Conservation (phyloP, 2,797 vertebrate genomes). For the Thaleichthys pacificus region DNA sequence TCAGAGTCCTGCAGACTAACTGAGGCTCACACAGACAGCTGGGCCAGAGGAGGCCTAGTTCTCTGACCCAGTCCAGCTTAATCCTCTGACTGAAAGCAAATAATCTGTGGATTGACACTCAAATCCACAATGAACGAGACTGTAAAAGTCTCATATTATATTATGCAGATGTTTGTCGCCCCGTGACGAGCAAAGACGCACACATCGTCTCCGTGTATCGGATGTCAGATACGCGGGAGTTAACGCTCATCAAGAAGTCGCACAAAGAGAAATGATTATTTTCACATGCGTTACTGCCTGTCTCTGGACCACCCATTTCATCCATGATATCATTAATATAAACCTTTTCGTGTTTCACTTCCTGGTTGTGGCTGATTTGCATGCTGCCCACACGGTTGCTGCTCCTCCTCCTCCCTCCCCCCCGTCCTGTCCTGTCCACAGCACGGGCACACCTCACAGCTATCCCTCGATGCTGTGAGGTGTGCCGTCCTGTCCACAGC, state of each 20-base stretch:
- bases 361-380: slow-evolving; percentile 46
- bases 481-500: slow-evolving; percentile 36
- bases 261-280: neutral
- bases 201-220: neutral
- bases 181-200: neutral
- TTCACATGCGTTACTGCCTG: neutral
- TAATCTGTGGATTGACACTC: neutral
- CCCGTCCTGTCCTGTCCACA: slow-evolving; percentile 36
- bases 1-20: neutral
- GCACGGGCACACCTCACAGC: slow-evolving; percentile 29
- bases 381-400: slow-evolving; percentile 54
- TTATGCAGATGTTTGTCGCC: neutral
- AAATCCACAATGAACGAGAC: neutral
- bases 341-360: slow-evolving; percentile 12
- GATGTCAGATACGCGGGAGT: no score
- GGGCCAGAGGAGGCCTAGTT: neutral
- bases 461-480: slow-evolving; percentile 56
- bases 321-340: neutral
- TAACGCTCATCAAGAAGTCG: neutral
- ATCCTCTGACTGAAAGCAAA: slow-evolving; percentile 19
- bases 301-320: slow-evolving; percentile 10
- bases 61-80: slow-evolving; percentile 8
- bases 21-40: slow-evolving; percentile 15
- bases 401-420: slow-evolving; percentile 38
- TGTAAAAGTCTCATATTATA: neutral